Base-by-base conservation (phyloP, 1,140 invertebrate species). In the Gryon sp. region DNA sequence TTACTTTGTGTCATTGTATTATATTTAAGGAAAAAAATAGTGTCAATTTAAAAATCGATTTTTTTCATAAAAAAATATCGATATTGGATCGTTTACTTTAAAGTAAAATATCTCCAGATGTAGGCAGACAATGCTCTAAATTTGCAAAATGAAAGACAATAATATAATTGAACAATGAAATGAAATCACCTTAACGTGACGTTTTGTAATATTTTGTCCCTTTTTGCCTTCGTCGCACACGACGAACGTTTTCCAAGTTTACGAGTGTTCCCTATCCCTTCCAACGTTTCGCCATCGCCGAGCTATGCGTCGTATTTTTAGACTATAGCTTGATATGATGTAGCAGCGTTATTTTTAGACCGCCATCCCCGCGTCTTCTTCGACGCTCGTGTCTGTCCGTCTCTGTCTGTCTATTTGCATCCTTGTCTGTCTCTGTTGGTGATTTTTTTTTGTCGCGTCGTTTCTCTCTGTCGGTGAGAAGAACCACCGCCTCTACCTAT, bases 291-390 rank as follows among this genome's bases (percentile, higher is more conserved):
- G 80, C 76, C 70, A 59, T 79, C 74, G 72, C 52, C n/a, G n/a
- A 41, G 74, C 72, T 63, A 78, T 73, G 74, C 43, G 26, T 59
- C 34, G 69, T 88, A 88, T 88, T 88, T 87, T 84, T 87, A 88
- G 82, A 78, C 48, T 65, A 81, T 80, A 86, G 86, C 84, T 88
- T 86, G 83, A 88, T 88, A 88, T 87, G 85, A 87, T 87, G 85
- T 84, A 84, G 82, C 77, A 69, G 52, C 48, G 74, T 80, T 86
- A 87, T 87, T 86, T 86, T 86, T 86, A 87, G 83, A 69, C 46
- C 73, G 46, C 59, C 43, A 15, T 19, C 14, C 41, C 43, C 68
- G 28, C 55, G 32, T 46, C 38, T 19, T 59, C 53, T 12, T 9
- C 38, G 52, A 43, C 26, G 38, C 52, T 57, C 52, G 36, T 55